Evolutionary conservation across 2,797 vertebrate species (phyloP), one percentile per base, ranked within the genome.

Genomic region (Dermochelys coriacea): DNA sequence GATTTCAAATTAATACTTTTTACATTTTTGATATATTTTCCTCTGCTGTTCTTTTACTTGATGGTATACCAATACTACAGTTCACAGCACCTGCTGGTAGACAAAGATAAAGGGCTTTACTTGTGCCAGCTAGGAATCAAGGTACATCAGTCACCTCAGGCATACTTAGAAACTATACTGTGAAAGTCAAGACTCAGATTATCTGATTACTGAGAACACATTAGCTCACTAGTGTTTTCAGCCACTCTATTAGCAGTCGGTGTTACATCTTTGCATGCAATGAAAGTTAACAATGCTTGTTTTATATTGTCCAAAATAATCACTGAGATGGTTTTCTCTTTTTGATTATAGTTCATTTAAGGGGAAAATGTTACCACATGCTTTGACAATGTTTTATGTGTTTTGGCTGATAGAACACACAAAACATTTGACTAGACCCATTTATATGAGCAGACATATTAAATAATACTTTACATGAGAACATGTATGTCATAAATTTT

Each of bases 401-500:
- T 96, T 98, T 98, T 85, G 55, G 88, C 95, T 98, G 97, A 97
- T 96, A 97, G 97, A 98, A 98, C 95, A 98, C 91, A 97, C 96
- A 98, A 97, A 97, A 98, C 5, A 25, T 98, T 98, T 98, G 97
- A 97, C 97, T 97, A 97, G 95, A 93, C 96, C 96, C 98, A 97
- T 98, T 98, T 98, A 98, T 98, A 97, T 98, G 93, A 98, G 94
- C 95, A 98, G 96, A 97, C 90, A 15, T 97, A 97, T 97, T 98
- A 98, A 98, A 97, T 97, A 98, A 98, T 98, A 97, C 95, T 97
- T 98, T 98, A 98, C 97, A 98, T 98, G 96, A 97, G 96, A 98
- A 97, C 94, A 97, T 96, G 93, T 87, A 21, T 97, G 95, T 97
- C 96, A 97, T 98, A 97, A 97, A 97, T 98, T 98, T 96, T 97